Evolutionary conservation across 2,797 vertebrate genomes (phyloP).

Genomic region (Alosa sapidissima): DNA sequence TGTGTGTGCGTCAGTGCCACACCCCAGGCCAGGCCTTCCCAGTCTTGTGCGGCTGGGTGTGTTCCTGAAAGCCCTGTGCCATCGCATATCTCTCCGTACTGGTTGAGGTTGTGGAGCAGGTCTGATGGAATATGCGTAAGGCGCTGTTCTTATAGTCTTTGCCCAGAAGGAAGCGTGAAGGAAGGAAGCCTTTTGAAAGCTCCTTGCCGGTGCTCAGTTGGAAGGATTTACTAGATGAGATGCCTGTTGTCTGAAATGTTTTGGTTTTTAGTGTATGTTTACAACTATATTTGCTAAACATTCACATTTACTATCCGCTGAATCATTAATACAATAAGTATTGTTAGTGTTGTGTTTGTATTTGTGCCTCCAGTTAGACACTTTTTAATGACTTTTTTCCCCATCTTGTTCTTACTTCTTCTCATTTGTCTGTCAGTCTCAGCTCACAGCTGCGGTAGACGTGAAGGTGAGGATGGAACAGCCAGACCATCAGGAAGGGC

Average conservation of each 20-base stretch:
- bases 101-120: slow-evolving; percentile 18
- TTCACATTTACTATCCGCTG: not conserved
- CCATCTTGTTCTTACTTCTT: not conserved
- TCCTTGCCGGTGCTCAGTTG: not conserved
- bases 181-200: not conserved
- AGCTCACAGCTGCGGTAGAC: slow-evolving; percentile 37
- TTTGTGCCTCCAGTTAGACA: not conserved
- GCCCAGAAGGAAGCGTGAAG: not conserved
- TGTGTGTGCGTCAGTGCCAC: slow-evolving; percentile 22
- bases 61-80: not conserved
- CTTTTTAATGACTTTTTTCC: not conserved
- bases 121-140: not conserved
- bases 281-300: not conserved
- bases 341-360: not conserved
- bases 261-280: not conserved
- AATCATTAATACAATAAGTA: not conserved
- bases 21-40: not conserved
- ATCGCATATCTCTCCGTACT: slow-evolving; percentile 8
- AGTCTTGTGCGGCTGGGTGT: slow-evolving; percentile 11
- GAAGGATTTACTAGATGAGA: not conserved
- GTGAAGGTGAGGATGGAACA: slow-evolving; percentile 60
- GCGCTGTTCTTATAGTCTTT: not conserved
- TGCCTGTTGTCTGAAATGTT: slow-evolving; percentile 3
- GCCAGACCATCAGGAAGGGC: slow-evolving; percentile 47
- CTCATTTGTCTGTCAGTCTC: slow-evolving; percentile 49